Conservation (phyloP, 2,113 vertebrate species). For the Psittacula cyanocephala region DNA sequence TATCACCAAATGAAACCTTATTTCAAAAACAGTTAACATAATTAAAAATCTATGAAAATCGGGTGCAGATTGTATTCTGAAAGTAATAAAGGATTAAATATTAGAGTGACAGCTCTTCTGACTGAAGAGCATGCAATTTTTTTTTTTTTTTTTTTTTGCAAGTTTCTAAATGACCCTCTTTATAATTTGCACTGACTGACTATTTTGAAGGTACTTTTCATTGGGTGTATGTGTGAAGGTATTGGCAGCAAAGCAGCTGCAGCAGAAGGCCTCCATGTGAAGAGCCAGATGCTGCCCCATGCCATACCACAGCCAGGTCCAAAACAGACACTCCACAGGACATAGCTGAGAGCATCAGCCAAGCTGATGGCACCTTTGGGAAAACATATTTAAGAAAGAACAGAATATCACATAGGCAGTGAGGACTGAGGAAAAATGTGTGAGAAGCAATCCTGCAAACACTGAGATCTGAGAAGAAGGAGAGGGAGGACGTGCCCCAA, state of each 20-base stretch:
- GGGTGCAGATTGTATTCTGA: background rate
- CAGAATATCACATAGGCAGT: background rate
- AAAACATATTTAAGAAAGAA: background rate
- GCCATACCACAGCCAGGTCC: background rate
- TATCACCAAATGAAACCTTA: background rate
- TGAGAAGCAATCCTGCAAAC: background rate
- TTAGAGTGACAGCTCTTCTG: background rate
- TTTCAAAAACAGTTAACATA: background rate
- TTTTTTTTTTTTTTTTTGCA: background rate
- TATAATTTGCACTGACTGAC: background rate
- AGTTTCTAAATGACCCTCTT: background rate
- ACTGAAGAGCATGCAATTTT: background rate
- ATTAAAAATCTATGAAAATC: slow-evolving; percentile 2
- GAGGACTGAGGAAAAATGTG: background rate
- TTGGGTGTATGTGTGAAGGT: background rate
- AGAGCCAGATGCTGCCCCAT: background rate
- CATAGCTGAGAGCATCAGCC: background rate
- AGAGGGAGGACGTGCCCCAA: background rate
- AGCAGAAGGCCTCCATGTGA: background rate
- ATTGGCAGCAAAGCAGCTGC: background rate
- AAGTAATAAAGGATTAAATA: background rate
- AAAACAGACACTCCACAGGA: fast-evolving
- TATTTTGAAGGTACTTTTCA: background rate
- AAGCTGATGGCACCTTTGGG: background rate
- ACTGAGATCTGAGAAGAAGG: background rate